Evolutionary conservation across 2,888 invertebrate species (phyloP).

Genomic region (Timandra comae): DNA sequence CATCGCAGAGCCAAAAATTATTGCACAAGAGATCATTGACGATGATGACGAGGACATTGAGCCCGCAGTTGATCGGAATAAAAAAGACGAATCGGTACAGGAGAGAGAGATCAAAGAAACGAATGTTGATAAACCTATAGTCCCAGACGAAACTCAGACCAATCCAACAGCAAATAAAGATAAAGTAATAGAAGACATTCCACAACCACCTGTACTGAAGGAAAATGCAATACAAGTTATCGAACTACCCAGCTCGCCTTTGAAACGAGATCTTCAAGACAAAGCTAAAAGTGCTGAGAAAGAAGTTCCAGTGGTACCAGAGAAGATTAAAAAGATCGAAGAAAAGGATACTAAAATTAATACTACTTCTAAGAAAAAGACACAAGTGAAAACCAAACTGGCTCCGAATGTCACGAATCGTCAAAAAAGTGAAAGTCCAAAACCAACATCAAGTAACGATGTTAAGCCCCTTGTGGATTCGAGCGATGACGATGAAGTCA

Average conservation of each 20-base stretch:
- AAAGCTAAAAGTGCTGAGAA: constrained; percentile 11
- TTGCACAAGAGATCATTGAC: constrained; percentile 16
- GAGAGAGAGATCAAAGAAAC: not conserved
- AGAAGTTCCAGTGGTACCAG: constrained; percentile 17
- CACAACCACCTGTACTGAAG: no score
- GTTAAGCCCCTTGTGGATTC: constrained; percentile 32
- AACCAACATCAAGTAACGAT: constrained; percentile 22
- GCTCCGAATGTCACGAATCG: constrained; percentile 39
- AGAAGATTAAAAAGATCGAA: constrained; percentile 31
- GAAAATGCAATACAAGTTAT: constrained; percentile 11
- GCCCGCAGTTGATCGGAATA: no score
- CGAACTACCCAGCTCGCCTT: constrained; percentile 16
- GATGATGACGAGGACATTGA: constrained; percentile 3
- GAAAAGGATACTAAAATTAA: constrained; percentile 23
- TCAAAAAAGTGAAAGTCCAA: constrained; percentile 29
- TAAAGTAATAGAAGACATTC: not conserved
- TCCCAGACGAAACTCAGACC: constrained; percentile 4
- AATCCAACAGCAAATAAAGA: not conserved
- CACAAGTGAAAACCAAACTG: constrained; percentile 32
- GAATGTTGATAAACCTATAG: constrained; percentile 7
- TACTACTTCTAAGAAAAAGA: constrained; percentile 48
- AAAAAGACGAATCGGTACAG: no score
- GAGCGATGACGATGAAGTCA: constrained; percentile 60
- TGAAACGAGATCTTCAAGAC: constrained; percentile 20
- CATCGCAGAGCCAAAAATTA: constrained; percentile 17